Percentiles rank a stretch among this genome's conserved stretches.
Evolutionary conservation across 2,888 invertebrate species (phyloP).

Genomic region (Tuberolachnus salignus): DNA sequence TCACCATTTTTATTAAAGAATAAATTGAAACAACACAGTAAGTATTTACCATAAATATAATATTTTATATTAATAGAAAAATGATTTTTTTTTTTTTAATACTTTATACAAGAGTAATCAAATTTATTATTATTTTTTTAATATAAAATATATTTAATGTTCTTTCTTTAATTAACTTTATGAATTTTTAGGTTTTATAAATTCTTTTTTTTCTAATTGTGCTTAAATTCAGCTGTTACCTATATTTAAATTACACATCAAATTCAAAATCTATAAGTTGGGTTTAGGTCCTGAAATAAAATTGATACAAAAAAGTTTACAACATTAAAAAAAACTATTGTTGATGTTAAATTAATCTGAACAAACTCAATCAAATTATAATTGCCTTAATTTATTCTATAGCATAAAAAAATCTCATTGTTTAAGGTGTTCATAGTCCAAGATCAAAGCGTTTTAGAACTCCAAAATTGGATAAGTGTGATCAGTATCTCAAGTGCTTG

Average conservation of each 20-base stretch:
- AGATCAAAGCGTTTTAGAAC: neutral
- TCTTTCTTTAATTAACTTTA: too few relatives aligned
- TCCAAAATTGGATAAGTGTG: slow-evolving; percentile 42
- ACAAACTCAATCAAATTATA: too few relatives aligned
- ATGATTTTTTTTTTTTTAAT: neutral
- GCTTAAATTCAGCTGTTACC: too few relatives aligned
- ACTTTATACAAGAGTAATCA: neutral
- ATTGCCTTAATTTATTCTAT: too few relatives aligned
- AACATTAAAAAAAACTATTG: too few relatives aligned
- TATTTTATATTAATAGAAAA: neutral
- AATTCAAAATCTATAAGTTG: too few relatives aligned
- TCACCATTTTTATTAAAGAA: slow-evolving; percentile 11
- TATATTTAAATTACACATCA: too few relatives aligned
- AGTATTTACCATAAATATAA: slow-evolving; percentile 11
- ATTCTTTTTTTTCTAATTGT: too few relatives aligned
- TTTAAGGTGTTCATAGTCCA: slow-evolving; percentile 28
- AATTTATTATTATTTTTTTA: neutral
- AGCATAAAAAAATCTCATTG: neutral
- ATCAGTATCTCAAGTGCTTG: slow-evolving; percentile 45
- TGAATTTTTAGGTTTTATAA: too few relatives aligned
- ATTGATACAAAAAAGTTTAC: too few relatives aligned
- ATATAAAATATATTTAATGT: neutral
- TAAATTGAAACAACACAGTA: slow-evolving; percentile 47
- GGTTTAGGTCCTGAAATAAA: too few relatives aligned
- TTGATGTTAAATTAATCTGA: too few relatives aligned